Conservation (phyloP, 2,113 vertebrate genomes). For the Onychorhynchus coronatus region DNA sequence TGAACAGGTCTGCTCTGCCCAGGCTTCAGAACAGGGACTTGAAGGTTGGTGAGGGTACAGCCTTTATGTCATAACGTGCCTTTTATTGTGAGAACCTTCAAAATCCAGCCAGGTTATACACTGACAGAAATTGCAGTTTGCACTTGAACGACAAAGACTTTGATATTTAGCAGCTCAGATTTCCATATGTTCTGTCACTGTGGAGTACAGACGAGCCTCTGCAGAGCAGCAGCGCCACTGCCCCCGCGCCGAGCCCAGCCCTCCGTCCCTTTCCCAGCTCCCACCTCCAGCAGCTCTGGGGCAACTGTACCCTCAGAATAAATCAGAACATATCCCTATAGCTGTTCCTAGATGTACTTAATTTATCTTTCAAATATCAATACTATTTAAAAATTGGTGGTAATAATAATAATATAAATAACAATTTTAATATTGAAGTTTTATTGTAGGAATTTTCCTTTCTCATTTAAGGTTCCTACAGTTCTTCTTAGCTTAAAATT, state of each 20-base stretch:
- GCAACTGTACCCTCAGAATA: not conserved
- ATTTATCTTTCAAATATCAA: not conserved
- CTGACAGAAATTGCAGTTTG: constrained; percentile 43
- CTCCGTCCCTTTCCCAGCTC: not conserved
- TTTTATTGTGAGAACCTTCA: constrained; percentile 58
- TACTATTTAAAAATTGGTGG: not conserved
- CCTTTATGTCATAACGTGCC: constrained; percentile 29
- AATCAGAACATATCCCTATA: not conserved
- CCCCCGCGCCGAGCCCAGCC: not conserved
- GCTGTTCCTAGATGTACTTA: not conserved
- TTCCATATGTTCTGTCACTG: constrained; percentile 50
- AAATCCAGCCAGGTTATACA: constrained; percentile 31
- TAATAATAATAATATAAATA: not conserved
- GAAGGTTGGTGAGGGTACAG: constrained; percentile 24
- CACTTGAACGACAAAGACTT: constrained; percentile 33
- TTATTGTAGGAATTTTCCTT: not conserved
- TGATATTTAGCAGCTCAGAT: constrained; percentile 56
- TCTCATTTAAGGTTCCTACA: not conserved
- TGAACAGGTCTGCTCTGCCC: constrained; percentile 9
- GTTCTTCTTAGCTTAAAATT: not conserved
- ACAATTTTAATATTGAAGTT: not conserved
- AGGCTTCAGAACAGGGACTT: constrained; percentile 22
- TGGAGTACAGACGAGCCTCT: not conserved
- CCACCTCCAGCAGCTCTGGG: not conserved
- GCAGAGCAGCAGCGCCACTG: not conserved